Evolutionary conservation across 2,797 vertebrate species (phyloP).

Genomic region (Caiman crocodilus): DNA sequence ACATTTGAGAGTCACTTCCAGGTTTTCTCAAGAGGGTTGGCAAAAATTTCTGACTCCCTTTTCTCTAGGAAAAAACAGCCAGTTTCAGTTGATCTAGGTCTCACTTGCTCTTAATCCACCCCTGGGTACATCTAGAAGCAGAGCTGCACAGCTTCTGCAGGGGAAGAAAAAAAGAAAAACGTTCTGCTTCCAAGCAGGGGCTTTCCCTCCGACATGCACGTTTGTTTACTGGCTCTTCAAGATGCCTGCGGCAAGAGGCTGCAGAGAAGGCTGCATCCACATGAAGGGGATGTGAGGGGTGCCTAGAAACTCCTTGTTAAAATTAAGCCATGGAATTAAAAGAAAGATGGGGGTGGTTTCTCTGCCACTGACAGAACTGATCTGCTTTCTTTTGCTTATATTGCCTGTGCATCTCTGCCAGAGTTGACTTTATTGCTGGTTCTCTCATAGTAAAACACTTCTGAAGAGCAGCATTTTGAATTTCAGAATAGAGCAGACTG

Average conservation of each 20-base stretch:
- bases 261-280: conserved; percentile 47
- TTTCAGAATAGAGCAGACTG: not conserved
- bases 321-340: conserved; percentile 23
- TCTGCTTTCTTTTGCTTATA: not conserved
- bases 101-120: conserved; percentile 42
- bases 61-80: conserved; percentile 35
- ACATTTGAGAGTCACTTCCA: conserved; percentile 41
- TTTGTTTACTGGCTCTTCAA: conserved; percentile 18
- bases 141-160: conserved; percentile 46
- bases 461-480: not conserved
- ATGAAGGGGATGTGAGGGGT: conserved; percentile 25
- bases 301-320: conserved; percentile 35
- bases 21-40: conserved; percentile 39
- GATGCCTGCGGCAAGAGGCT: conserved; percentile 12
- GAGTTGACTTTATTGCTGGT: not conserved
- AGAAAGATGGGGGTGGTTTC: conserved; percentile 19
- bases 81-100: conserved; percentile 38
- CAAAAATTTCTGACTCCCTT: conserved; percentile 33
- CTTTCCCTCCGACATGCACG: conserved; percentile 35
- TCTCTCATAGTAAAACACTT: not conserved
- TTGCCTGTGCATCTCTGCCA: conserved; percentile 2
- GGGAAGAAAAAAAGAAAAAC: conserved; percentile 21
- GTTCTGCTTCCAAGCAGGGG: conserved; percentile 55
- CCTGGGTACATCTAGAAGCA: conserved; percentile 40
- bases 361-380: conserved; percentile 29